Evolutionary conservation across 2,113 vertebrate species (phyloP).

Genomic region (Myodes glareolus): DNA sequence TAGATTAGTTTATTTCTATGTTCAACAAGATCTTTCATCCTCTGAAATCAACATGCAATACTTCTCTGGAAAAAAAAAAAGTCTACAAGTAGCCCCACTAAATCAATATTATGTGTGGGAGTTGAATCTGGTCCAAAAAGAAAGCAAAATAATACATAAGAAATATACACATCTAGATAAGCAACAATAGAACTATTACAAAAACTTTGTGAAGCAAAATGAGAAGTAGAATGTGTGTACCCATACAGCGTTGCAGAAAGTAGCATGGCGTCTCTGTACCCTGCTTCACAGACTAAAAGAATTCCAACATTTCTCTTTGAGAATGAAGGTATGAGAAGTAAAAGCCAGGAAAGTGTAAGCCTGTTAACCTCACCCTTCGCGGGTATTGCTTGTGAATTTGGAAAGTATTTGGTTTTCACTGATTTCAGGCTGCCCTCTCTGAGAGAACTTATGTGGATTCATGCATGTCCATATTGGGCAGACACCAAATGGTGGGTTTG

Average conservation of each 20-base stretch:
- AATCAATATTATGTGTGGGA: background rate
- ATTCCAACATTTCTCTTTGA: constrained; percentile 5
- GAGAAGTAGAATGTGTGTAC: background rate
- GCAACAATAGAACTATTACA: background rate
- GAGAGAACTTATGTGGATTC: background rate
- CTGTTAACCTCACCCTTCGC: background rate
- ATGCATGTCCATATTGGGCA: background rate
- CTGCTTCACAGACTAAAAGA: background rate
- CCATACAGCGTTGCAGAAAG: background rate
- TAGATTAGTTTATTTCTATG: background rate
- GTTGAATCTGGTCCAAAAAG: constrained; percentile 24
- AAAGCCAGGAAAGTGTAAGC: background rate
- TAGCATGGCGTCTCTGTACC: background rate
- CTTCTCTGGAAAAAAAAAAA: background rate
- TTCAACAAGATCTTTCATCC: background rate
- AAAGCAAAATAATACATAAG: background rate
- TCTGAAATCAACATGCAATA: background rate
- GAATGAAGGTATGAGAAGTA: background rate
- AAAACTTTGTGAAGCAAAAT: background rate
- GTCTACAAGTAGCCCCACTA: background rate
- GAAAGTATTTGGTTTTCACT: background rate
- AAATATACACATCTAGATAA: background rate
- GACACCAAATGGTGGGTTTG: background rate
- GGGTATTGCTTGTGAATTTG: background rate
- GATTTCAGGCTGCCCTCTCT: background rate